phyloP scores from a whole-genome alignment of 2,888 invertebrate species.

The Mythimna loreyi region DNA sequence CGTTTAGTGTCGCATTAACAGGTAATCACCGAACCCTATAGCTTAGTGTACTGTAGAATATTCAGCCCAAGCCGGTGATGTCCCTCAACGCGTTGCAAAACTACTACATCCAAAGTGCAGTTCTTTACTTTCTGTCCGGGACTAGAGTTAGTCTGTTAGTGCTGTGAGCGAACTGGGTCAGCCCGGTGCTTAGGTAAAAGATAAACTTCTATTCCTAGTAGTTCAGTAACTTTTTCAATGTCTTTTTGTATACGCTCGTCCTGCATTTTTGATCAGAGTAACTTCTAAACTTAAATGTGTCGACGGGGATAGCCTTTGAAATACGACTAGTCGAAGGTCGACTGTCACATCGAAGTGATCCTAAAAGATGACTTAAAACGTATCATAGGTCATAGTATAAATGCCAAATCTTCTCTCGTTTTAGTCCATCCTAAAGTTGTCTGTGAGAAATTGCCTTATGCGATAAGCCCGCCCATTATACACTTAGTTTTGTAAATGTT shows the following conservation, averaged over 20 bases:
- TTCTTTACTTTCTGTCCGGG: slow-evolving; percentile 35
- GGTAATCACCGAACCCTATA: background rate
- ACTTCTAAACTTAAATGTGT: slow-evolving; percentile 17
- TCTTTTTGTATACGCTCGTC: slow-evolving; percentile 15
- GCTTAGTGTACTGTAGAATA: background rate
- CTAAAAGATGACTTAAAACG: no score
- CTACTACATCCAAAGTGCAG: slow-evolving; percentile 32
- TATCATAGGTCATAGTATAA: no score
- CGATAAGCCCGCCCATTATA: no score
- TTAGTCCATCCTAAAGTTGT: no score
- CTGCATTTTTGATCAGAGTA: slow-evolving; percentile 20
- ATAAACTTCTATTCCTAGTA: slow-evolving; percentile 39
- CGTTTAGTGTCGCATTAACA: no score
- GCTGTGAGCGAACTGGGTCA: slow-evolving; percentile 30
- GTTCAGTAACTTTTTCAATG: slow-evolving; percentile 22
- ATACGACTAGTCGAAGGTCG: background rate
- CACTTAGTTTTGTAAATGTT: no score
- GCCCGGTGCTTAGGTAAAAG: slow-evolving; percentile 40
- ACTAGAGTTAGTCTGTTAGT: slow-evolving; percentile 30
- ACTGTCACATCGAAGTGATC: background rate
- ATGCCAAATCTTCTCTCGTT: no score
- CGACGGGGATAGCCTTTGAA: background rate
- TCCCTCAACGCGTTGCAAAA: slow-evolving; percentile 27
- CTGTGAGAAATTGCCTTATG: no score
- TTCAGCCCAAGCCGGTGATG: slow-evolving; percentile 20